Evolutionary conservation across 2,888 invertebrate genomes (phyloP).

Genomic region (Torymus tubicola): DNA sequence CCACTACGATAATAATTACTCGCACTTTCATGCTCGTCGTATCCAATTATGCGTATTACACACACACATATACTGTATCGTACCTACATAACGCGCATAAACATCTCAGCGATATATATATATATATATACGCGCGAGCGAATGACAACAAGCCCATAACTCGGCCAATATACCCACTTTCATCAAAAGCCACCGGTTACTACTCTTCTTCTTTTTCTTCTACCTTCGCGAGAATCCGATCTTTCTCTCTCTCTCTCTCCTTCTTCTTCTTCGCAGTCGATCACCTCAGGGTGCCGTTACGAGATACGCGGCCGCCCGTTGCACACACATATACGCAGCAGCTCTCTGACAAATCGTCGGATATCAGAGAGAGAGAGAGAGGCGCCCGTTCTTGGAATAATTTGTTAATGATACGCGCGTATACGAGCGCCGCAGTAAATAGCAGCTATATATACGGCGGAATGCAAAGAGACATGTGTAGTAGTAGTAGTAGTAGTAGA

Average conservation of each 20-base stretch:
- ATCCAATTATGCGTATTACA: no score
- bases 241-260: no score
- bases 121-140: no score
- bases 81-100: no score
- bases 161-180: not conserved
- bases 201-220: no score
- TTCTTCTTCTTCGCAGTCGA: constrained; percentile 10
- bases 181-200: not conserved
- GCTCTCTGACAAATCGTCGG: constrained; percentile 62
- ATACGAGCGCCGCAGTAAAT: constrained; percentile 63
- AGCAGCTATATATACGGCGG: constrained; percentile 58
- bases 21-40: no score
- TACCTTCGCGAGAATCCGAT: no score
- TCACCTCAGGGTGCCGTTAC: constrained; percentile 45
- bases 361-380: constrained; percentile 30
- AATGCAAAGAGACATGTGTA: constrained; percentile 61
- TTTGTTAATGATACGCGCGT: constrained; percentile 66
- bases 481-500: not conserved
- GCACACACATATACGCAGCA: no score
- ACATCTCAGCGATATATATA: no score
- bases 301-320: constrained; percentile 5
- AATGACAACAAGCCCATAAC: constrained; percentile 17
- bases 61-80: no score
- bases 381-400: constrained; percentile 63
- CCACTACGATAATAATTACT: no score